Percentiles rank a stretch among this genome's conserved stretches.
Evolutionary conservation across 2,113 vertebrate genomes (phyloP).

Genomic region (Chelonoidis abingdonii): DNA sequence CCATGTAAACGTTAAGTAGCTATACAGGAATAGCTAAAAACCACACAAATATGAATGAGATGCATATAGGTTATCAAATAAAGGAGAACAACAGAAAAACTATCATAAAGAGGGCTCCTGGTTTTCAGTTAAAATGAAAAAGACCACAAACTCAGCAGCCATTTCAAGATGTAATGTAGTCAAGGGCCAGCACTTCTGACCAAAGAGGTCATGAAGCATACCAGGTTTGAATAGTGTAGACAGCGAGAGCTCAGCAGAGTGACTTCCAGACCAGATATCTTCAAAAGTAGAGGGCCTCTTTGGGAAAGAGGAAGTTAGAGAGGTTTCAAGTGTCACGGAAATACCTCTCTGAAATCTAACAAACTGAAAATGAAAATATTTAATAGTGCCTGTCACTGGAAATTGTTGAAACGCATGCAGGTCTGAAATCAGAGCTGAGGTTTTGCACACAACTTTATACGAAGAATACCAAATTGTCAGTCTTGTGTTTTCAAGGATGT

Average conservation of each 20-base stretch:
- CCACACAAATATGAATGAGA: neutral
- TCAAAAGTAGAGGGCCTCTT: neutral
- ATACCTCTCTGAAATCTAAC: neutral
- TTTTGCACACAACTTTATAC: neutral
- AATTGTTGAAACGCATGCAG: neutral
- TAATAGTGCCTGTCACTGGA: neutral
- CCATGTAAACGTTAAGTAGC: neutral
- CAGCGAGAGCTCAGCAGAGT: neutral
- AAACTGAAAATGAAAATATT: slow-evolving; percentile 3
- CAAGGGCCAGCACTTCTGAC: neutral
- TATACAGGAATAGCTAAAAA: neutral
- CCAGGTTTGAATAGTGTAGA: neutral
- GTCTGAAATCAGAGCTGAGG: neutral
- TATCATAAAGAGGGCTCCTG: neutral
- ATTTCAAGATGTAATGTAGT: neutral
- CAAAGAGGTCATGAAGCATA: neutral
- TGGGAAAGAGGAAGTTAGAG: neutral
- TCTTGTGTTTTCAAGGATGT: neutral
- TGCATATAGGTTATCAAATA: neutral
- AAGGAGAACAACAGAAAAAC: neutral
- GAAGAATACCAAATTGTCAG: neutral
- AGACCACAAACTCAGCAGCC: neutral
- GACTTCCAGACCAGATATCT: neutral
- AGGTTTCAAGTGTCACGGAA: neutral
- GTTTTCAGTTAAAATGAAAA: neutral